These are phyloP conservation scores for Eriocheir sinensis DNA, from an alignment of 1,140 invertebrate species.

Conservation along the genomic window DNA sequence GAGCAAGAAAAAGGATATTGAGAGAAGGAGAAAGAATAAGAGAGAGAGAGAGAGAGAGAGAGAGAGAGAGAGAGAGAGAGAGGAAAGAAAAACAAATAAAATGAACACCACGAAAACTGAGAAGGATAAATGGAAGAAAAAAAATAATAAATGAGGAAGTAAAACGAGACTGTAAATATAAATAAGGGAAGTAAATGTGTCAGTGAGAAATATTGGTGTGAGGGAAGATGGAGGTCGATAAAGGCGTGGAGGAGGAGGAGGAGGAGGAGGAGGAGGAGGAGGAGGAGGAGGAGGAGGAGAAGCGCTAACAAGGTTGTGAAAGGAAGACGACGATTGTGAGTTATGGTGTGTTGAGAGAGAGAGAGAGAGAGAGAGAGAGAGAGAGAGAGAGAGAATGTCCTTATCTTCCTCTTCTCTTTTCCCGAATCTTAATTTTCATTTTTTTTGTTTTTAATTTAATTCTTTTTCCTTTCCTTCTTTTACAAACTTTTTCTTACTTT, in stretches of 20 bases:
- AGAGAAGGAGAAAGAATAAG: no score
- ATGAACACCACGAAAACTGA: background rate
- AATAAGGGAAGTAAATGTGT: background rate
- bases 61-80: background rate
- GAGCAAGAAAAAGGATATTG: background rate
- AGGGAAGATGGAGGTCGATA: background rate
- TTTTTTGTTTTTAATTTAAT: no score
- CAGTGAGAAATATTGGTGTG: background rate
- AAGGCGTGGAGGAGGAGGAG: background rate
- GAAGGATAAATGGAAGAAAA: background rate
- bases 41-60: background rate
- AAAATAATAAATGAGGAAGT: background rate
- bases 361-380: slow-evolving; percentile 17
- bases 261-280: background rate
- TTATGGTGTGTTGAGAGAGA: background rate
- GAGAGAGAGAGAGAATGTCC: background rate
- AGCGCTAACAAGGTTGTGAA: background rate
- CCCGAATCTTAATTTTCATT: no score
- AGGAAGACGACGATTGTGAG: background rate
- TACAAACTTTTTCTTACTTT: no score
- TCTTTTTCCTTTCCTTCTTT: no score
- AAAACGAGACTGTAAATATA: background rate
- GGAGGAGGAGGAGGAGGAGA: slow-evolving; percentile 13
- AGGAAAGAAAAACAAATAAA: no score
- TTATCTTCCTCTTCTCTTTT: background rate